Percentiles rank a stretch among this genome's conserved stretches.
Conservation (phyloP, 92 coral and sea anemone species). For the Palythoa heliodiscus region DNA sequence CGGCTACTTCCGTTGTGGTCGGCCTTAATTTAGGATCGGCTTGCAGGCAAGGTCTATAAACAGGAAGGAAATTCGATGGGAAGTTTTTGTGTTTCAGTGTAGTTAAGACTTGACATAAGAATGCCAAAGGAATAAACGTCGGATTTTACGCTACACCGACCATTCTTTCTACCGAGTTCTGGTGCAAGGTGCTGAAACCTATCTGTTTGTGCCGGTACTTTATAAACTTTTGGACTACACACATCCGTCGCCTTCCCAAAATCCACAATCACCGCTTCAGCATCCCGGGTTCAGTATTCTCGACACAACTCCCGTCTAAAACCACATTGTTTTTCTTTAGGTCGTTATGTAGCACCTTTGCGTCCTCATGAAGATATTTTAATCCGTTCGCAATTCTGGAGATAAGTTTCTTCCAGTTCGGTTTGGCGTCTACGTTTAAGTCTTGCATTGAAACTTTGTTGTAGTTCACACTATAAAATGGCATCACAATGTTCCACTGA, state of each 20-base stretch:
- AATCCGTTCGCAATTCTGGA: background rate
- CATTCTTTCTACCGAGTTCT: background rate
- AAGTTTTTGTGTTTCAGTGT: constrained; percentile 15
- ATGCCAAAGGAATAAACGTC: constrained; percentile 9
- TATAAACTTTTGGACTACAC: background rate
- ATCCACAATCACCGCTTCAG: constrained; percentile 5
- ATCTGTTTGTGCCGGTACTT: background rate
- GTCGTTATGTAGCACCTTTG: background rate
- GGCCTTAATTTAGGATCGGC: constrained; percentile 11
- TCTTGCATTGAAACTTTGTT: constrained; percentile 5
- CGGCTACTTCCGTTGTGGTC: constrained; percentile 7
- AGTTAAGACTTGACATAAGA: background rate
- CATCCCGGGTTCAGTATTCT: no score
- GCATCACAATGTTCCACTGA: constrained; percentile 2
- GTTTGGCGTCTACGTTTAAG: background rate
- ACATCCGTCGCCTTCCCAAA: constrained; percentile 13
- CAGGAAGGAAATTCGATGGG: constrained; percentile 21
- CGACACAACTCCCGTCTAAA: background rate
- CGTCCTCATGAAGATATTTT: constrained; percentile 21
- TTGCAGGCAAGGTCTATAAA: constrained; percentile 6
- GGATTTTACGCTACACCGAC: background rate
- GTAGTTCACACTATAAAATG: background rate
- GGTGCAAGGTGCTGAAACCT: constrained; percentile 13
- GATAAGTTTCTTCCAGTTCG: constrained; percentile 5
- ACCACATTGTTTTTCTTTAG: constrained; percentile 13